A percentile compares a stretch with the other conserved stretches of the same genome.
Conservation (phyloP, 23 tunicate species). For the Clavelina lepadiformis region DNA sequence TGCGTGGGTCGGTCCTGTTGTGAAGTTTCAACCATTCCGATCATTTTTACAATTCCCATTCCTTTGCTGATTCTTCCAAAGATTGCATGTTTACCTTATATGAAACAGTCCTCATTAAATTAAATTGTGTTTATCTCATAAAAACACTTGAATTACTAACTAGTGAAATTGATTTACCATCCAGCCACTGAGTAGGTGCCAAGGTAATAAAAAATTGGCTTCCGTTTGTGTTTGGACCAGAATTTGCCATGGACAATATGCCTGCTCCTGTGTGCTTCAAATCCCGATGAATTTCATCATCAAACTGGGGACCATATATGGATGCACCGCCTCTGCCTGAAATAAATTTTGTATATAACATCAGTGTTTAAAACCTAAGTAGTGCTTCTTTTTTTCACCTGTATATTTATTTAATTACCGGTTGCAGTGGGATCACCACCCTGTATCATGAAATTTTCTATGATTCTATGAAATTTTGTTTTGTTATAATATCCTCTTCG, state of each 20-base stretch:
- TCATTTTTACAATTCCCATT: slow-evolving; percentile 63
- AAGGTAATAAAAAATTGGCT: slow-evolving; percentile 95
- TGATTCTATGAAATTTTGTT: slow-evolving; percentile 93
- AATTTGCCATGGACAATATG: slow-evolving; percentile 98
- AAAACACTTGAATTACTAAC: background rate
- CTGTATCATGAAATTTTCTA: slow-evolving; percentile 93
- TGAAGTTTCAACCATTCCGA: slow-evolving; percentile 82
- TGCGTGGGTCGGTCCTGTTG: slow-evolving; percentile 79
- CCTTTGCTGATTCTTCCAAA: slow-evolving; percentile 94
- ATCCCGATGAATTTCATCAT: slow-evolving; percentile 90
- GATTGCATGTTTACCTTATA: slow-evolving; percentile 82
- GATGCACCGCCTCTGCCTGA: slow-evolving; percentile 97
- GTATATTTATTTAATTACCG: slow-evolving; percentile 23
- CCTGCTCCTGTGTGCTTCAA: slow-evolving; percentile 98
- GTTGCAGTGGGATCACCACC: slow-evolving; percentile 99
- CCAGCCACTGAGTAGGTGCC: slow-evolving; percentile 98
- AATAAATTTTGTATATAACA: background rate
- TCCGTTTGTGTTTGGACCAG: slow-evolving; percentile 95
- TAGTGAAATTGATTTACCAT: slow-evolving; percentile 36
- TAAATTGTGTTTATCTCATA: background rate
- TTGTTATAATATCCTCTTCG: slow-evolving; percentile 93
- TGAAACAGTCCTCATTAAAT: background rate
- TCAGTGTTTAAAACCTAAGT: background rate
- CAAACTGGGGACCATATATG: slow-evolving; percentile 83
- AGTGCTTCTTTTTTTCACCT: background rate